Evolutionary conservation across 64 coral and sea anemone genomes (phyloP).

Genomic region (Hydrozoanthus tunicans): DNA sequence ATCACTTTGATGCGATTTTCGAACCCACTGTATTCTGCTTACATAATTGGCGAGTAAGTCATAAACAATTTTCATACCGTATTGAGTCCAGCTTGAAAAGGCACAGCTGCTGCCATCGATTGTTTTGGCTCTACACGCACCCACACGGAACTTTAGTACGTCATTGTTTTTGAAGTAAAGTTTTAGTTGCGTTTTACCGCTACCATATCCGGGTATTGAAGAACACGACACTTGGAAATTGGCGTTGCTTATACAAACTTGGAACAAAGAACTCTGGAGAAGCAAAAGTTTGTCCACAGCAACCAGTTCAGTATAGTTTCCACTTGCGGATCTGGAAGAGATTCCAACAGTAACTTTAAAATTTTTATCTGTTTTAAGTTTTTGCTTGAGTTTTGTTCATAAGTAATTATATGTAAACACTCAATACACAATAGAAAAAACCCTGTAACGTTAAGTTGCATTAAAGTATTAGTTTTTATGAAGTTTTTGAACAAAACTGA

Average conservation of each 20-base stretch:
- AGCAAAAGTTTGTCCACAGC: not conserved
- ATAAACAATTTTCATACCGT: not conserved
- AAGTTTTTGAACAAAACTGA: too few species aligned
- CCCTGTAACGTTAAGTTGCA: too few species aligned
- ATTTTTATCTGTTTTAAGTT: not conserved
- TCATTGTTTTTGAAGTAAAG: constrained; percentile 25
- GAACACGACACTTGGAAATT: constrained; percentile 30
- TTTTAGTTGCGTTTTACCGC: constrained; percentile 1
- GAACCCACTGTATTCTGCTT: too few species aligned
- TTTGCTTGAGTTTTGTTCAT: not conserved
- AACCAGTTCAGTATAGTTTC: not conserved
- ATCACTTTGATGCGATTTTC: too few species aligned
- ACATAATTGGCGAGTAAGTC: not conserved
- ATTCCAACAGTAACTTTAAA: not conserved
- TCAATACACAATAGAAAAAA: too few species aligned
- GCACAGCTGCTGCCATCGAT: not conserved
- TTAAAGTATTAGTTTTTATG: too few species aligned
- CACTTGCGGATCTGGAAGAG: constrained; percentile 1
- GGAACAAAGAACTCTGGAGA: not conserved
- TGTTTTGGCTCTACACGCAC: constrained; percentile 9
- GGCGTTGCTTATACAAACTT: constrained; percentile 7
- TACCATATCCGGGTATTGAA: not conserved
- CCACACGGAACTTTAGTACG: constrained; percentile 16
- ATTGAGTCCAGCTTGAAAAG: constrained; percentile 11
- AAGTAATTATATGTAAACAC: too few species aligned